Percentiles rank a stretch among this genome's conserved stretches.
Evolutionary conservation across 2,888 invertebrate genomes (phyloP).

Genomic region (Apodemia mormo): DNA sequence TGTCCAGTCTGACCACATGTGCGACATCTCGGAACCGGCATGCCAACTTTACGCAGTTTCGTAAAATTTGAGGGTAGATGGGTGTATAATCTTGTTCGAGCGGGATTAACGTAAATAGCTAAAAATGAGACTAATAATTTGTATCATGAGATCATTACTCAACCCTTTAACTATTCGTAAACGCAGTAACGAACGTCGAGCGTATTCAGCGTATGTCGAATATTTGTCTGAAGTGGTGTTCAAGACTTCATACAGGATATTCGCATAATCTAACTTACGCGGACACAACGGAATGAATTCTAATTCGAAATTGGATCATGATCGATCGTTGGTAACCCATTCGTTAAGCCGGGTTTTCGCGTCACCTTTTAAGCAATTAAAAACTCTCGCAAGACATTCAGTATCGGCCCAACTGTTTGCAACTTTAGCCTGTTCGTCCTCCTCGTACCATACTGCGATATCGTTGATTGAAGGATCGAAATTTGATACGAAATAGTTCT

Average conservation of each 20-base stretch:
- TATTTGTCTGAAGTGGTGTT: neutral
- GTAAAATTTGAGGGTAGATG: too few species aligned
- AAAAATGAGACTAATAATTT: constrained; percentile 17
- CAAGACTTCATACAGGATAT: constrained; percentile 10
- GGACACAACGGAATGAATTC: constrained; percentile 17
- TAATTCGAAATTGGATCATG: neutral
- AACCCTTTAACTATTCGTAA: constrained; percentile 18
- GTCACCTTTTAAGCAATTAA: constrained; percentile 1
- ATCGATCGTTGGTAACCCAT: constrained; percentile 7
- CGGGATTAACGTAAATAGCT: neutral
- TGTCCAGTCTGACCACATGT: too few species aligned
- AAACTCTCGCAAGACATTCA: constrained; percentile 7
- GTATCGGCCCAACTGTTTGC: constrained; percentile 15
- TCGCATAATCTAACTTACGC: neutral
- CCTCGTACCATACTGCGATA: neutral
- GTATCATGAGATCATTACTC: constrained; percentile 10
- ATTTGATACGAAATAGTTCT: neutral
- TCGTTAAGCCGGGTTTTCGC: neutral
- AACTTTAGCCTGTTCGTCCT: neutral
- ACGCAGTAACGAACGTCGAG: constrained; percentile 4
- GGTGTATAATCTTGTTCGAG: too few species aligned
- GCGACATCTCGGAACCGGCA: too few species aligned
- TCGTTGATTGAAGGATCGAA: neutral
- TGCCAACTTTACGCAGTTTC: too few species aligned
- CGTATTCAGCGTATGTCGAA: constrained; percentile 19